Percentiles rank a stretch among this genome's conserved stretches.
Conservation (phyloP, 1,140 invertebrate genomes). For the Ceratina japonica region DNA sequence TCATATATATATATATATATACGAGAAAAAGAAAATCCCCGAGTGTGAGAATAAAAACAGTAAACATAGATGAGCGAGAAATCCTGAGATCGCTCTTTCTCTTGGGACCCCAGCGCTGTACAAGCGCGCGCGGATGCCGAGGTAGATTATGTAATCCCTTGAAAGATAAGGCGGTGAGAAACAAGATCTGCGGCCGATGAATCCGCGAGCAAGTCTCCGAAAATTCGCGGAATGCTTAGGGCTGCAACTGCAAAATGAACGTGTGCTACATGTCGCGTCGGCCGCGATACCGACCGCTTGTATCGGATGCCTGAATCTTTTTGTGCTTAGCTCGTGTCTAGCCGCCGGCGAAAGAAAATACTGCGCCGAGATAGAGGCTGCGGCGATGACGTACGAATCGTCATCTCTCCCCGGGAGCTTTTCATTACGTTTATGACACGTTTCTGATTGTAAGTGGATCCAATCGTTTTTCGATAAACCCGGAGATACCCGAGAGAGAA, state of each 20-base stretch:
- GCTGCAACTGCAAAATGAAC: constrained; percentile 22
- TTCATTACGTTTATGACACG: too few species aligned
- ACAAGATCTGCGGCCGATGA: constrained; percentile 4
- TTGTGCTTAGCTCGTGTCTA: constrained; percentile 65
- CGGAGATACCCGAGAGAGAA: background rate
- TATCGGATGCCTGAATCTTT: constrained; percentile 51
- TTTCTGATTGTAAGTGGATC: background rate
- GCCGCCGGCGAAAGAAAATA: constrained; percentile 55
- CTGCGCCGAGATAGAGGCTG: constrained; percentile 37
- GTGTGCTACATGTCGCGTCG: background rate
- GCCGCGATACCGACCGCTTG: background rate
- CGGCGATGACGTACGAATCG: constrained; percentile 1
- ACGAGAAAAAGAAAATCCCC: constrained; percentile 44
- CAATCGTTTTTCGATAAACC: background rate
- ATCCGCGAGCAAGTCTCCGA: constrained; percentile 18
- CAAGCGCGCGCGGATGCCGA: too few species aligned
- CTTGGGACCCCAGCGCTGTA: too few species aligned
- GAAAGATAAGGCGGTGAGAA: constrained; percentile 32
- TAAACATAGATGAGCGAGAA: background rate
- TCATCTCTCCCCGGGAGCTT: background rate
- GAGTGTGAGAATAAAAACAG: constrained; percentile 8
- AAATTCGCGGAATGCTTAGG: constrained; percentile 59
- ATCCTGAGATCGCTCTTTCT: too few species aligned
- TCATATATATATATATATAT: too few species aligned
- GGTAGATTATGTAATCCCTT: constrained; percentile 14